phyloP scores from a whole-genome alignment of 1,140 invertebrate genomes.

The Belonocnema kinseyi region DNA sequence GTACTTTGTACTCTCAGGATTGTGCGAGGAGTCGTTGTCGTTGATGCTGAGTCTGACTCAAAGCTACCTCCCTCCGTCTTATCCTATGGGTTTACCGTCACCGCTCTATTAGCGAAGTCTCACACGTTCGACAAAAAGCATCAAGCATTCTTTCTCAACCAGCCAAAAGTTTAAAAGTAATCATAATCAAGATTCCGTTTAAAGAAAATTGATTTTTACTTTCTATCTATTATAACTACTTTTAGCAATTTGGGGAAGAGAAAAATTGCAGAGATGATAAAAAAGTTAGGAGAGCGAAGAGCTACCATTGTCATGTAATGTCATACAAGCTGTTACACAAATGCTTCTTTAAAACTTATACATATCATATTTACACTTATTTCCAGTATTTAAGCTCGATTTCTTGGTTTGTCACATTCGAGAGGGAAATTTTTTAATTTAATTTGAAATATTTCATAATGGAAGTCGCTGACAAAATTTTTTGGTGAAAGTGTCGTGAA shows the following conservation, averaged over 20 bases:
- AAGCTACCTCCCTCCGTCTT: slow-evolving; percentile 82
- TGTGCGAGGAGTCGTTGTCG: slow-evolving; percentile 81
- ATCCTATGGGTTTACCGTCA: slow-evolving; percentile 68
- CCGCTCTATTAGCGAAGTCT: slow-evolving; percentile 16
- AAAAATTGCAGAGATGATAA: slow-evolving; percentile 1
- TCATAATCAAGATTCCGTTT: neutral
- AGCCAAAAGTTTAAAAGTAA: neutral
- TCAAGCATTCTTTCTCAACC: slow-evolving; percentile 10
- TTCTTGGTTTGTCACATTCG: neutral
- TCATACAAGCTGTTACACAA: neutral
- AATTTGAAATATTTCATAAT: neutral
- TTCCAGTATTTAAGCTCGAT: neutral
- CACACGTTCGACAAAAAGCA: slow-evolving; percentile 19
- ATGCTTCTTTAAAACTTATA: neutral
- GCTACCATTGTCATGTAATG: slow-evolving; percentile 3
- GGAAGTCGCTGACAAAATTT: neutral
- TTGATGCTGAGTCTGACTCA: slow-evolving; percentile 85
- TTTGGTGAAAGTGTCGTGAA: neutral
- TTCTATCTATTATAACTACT: neutral
- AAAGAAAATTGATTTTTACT: neutral
- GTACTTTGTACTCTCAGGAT: slow-evolving; percentile 79
- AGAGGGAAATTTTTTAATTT: neutral
- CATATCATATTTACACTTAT: neutral
- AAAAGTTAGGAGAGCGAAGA: neutral
- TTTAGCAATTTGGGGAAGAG: slow-evolving; percentile 7